Percentiles rank a stretch among this genome's conserved stretches.
phyloP scores from a whole-genome alignment of 2,888 invertebrate species.

The Agonum fuliginosum region DNA sequence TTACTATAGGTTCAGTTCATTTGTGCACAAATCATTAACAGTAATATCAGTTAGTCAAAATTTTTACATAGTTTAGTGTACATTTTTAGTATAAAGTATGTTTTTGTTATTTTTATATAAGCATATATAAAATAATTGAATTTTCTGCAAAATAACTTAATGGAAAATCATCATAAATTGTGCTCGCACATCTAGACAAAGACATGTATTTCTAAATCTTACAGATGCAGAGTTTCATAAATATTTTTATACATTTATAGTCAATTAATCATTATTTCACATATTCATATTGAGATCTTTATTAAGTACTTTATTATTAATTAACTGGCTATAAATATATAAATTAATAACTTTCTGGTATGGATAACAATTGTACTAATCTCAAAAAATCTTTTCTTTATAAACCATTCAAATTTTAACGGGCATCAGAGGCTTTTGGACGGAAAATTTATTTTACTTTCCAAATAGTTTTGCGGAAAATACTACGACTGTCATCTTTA shows the following conservation, averaged over 20 bases:
- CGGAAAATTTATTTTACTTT: slow-evolving; percentile 3
- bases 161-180: slow-evolving; percentile 7
- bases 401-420: neutral
- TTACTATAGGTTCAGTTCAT: slow-evolving; percentile 18
- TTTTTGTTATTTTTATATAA: slow-evolving; percentile 13
- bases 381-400: neutral
- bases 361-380: neutral
- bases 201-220: slow-evolving; percentile 22
- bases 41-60: slow-evolving; percentile 6
- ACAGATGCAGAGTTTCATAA: neutral
- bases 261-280: neutral
- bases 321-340: neutral
- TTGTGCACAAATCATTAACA: slow-evolving; percentile 15
- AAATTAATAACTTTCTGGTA: neutral
- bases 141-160: neutral
- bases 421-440: neutral
- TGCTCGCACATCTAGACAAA: slow-evolving; percentile 38
- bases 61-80: neutral
- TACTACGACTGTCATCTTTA: too few species aligned
- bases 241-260: neutral
- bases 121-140: slow-evolving; percentile 33
- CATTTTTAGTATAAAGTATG: neutral
- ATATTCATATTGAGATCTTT: neutral
- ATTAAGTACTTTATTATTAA: neutral
- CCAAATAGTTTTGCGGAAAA: too few species aligned